Evolutionary conservation across 1,140 invertebrate species (phyloP), one percentile per base, ranked within the genome.

Genomic region (Triops longicaudatus): DNA sequence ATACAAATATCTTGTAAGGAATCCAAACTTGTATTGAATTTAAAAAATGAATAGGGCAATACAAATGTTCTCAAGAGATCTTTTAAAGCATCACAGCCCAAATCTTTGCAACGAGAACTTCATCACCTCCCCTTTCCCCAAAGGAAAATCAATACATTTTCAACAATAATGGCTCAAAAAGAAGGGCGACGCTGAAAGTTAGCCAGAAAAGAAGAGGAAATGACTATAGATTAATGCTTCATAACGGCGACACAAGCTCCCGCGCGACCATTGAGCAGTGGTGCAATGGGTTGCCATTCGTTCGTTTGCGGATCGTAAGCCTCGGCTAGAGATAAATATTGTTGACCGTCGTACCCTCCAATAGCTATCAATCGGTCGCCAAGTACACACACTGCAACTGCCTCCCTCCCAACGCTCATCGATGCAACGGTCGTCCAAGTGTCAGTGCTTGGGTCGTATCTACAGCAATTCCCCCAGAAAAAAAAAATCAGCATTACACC

Each of bases 321-420:
- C 86, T 98, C 96, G 26, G 97, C 95, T 77, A 91, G 89, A 81
- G 91, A 93, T 1, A 97, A 86, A 85, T 97, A 97, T 78, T 92
- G 90, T 81, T 93, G 92, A n/a, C 96, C 96, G 87, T 98, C 96
- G 84, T 97, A 97, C 0, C 97, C 97, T 37, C 96, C 96, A 37
- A 97, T 92, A 50, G 94, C 94, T 80, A 97, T 90, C 17, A 98
- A 86, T 79, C 90, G 87, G 83, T 97, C 94, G 75, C 96, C 96
- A 0, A 98, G 88, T 26, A 95, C 87, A 81, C 93, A 94, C 73
- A 95, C 94, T 26, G 95, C 96, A 73, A 98, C 92, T 2, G 94
- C 93, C 86, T 98, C 97, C 74, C 96, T 85, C 72, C 93, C 90
- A 80, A 93, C 88, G 37, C 90, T 92, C 85, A 98, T 90, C 6